A percentile compares a stretch with the other conserved stretches of the same genome.
These are phyloP conservation scores for Drosophila maculinotata DNA, from an alignment of 2,888 invertebrate genomes.

Conservation along the genomic window DNA sequence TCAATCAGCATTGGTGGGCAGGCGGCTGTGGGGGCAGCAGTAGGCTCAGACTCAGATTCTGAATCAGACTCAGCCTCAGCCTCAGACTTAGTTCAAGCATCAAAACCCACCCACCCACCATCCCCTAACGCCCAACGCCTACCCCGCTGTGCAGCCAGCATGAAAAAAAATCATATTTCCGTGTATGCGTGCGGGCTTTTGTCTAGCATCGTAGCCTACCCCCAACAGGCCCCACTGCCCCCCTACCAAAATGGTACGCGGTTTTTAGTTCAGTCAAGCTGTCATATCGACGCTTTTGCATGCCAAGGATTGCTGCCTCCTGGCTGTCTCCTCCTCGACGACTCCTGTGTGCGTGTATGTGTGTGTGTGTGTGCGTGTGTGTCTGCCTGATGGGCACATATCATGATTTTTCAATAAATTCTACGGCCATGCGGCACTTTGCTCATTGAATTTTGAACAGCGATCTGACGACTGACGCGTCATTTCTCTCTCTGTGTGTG, in stretches of 20 bases:
- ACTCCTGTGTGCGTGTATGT: slow-evolving; percentile 13
- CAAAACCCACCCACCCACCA: background rate
- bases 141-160: slow-evolving; percentile 57
- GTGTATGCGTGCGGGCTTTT: slow-evolving; percentile 56
- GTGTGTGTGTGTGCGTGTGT: slow-evolving; percentile 25
- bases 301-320: slow-evolving; percentile 50
- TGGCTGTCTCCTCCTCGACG: background rate
- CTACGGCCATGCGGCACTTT: slow-evolving; percentile 70
- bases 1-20: slow-evolving; percentile 80
- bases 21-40: slow-evolving; percentile 30
- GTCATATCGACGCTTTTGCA: slow-evolving; percentile 77
- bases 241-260: slow-evolving; percentile 42
- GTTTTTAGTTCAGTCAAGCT: slow-evolving; percentile 78
- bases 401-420: slow-evolving; percentile 80
- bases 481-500: background rate
- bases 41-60: slow-evolving; percentile 55
- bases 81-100: slow-evolving; percentile 7
- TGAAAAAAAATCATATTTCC: slow-evolving; percentile 71
- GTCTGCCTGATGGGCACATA: slow-evolving; percentile 64
- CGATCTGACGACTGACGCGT: slow-evolving; percentile 20
- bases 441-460: slow-evolving; percentile 76
- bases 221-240: background rate
- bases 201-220: slow-evolving; percentile 54
- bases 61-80: background rate
- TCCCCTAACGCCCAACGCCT: background rate